A percentile compares a stretch with the other conserved stretches of the same genome.
These are phyloP conservation scores for Excalfactoria chinensis DNA, from an alignment of 2,113 vertebrate genomes.

Conservation along the genomic window DNA sequence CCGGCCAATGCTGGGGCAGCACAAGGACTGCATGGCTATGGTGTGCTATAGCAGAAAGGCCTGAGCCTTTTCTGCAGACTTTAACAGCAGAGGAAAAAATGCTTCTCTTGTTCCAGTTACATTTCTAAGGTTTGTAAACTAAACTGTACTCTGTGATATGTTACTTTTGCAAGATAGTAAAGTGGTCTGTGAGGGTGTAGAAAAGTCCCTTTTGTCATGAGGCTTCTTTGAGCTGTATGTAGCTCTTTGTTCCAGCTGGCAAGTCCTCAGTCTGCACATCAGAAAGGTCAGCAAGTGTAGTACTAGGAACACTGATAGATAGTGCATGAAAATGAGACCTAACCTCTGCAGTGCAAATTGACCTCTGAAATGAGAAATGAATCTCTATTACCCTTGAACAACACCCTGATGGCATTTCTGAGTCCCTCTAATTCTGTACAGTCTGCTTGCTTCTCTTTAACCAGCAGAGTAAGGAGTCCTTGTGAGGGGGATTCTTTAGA, in stretches of 20 bases:
- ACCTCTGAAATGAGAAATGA: conserved; percentile 57
- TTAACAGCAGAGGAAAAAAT: background rate
- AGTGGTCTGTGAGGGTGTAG: background rate
- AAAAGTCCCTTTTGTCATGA: background rate
- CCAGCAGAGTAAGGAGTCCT: background rate
- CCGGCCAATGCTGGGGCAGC: too few relatives aligned
- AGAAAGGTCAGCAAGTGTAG: conserved; percentile 40
- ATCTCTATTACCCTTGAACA: conserved; percentile 28
- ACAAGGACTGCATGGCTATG: too few relatives aligned
- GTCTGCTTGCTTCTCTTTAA: background rate
- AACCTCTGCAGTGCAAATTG: conserved; percentile 43
- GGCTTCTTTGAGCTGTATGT: conserved; percentile 17
- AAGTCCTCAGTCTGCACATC: conserved; percentile 63
- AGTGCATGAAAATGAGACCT: conserved; percentile 66
- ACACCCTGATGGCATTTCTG: conserved; percentile 23
- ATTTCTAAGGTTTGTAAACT: background rate
- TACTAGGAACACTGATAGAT: conserved; percentile 54
- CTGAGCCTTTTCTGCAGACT: background rate
- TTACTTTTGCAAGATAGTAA: background rate
- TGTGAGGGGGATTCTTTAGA: fast-evolving
- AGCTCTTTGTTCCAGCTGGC: conserved; percentile 60
- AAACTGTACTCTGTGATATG: background rate
- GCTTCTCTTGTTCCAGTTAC: background rate
- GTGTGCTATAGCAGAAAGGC: too few relatives aligned
- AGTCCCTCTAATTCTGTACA: background rate